Percentiles rank a stretch among this genome's conserved stretches.
Evolutionary conservation across 2,888 invertebrate genomes (phyloP).

Genomic region (Drepanosiphum platanoidis): DNA sequence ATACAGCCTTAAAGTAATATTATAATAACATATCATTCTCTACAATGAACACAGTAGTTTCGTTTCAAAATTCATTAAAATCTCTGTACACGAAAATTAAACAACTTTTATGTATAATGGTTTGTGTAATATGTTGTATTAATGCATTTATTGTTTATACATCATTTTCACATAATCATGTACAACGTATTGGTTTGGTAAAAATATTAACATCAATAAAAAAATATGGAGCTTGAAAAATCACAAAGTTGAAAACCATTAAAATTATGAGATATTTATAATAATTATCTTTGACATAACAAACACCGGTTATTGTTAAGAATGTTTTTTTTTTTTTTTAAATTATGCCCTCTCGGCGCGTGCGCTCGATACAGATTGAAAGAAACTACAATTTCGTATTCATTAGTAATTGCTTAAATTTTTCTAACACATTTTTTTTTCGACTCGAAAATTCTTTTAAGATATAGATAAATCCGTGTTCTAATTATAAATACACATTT

Average conservation of each 20-base stretch:
- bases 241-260: slow-evolving; percentile 50
- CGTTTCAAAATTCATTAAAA: slow-evolving; percentile 59
- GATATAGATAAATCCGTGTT: slow-evolving; percentile 2
- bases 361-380: not conserved
- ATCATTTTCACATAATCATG: slow-evolving; percentile 9
- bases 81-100: slow-evolving; percentile 51
- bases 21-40: slow-evolving; percentile 45
- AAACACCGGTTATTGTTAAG: slow-evolving; percentile 1
- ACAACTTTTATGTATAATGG: slow-evolving; percentile 38
- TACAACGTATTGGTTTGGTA: slow-evolving; percentile 25
- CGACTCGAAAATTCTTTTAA: not conserved
- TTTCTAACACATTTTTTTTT: not conserved
- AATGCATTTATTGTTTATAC: slow-evolving; percentile 19
- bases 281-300: not conserved
- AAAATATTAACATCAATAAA: slow-evolving; percentile 60
- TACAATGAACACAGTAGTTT: slow-evolving; percentile 60
- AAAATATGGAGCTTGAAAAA: slow-evolving; percentile 44
- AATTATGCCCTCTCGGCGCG: not conserved
- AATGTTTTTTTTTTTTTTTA: not conserved
- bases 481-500: slow-evolving; percentile 32
- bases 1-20: slow-evolving; percentile 49
- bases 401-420: slow-evolving; percentile 14
- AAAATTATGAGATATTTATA: slow-evolving; percentile 43
- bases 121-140: slow-evolving; percentile 28
- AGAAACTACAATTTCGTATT: slow-evolving; percentile 52